Conservation (phyloP, 2,797 vertebrate species). For the Coreius guichenoti region DNA sequence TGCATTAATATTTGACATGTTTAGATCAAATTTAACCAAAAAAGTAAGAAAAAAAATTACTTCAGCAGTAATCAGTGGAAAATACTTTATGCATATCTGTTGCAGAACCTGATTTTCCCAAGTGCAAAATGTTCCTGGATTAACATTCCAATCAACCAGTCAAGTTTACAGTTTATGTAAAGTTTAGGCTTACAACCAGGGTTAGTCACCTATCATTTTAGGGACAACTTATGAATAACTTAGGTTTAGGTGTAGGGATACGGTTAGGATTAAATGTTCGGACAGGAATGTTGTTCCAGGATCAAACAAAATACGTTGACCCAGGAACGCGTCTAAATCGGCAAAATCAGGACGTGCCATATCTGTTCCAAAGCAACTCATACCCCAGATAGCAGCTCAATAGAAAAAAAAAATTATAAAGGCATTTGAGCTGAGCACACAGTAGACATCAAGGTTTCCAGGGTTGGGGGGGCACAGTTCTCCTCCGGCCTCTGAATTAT, state of each 20-base stretch:
- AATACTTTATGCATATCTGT: conserved; percentile 2
- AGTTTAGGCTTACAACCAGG: too few relatives aligned
- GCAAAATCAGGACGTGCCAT: not conserved
- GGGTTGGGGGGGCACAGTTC: too few relatives aligned
- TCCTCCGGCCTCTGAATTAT: too few relatives aligned
- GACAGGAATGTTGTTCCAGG: not conserved
- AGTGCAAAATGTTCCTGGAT: too few relatives aligned
- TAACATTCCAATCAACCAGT: too few relatives aligned
- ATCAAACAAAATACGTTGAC: not conserved
- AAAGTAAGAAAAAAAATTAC: too few relatives aligned
- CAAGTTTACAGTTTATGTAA: too few relatives aligned
- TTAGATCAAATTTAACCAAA: conserved; percentile 50
- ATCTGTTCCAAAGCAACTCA: not conserved
- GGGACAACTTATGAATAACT: not conserved
- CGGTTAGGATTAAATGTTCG: not conserved
- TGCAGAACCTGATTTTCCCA: too few relatives aligned
- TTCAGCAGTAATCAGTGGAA: conserved; percentile 5
- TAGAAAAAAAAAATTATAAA: conserved; percentile 14
- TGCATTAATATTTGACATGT: conserved; percentile 65
- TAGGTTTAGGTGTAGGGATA: not conserved
- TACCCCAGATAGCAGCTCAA: conserved; percentile 7
- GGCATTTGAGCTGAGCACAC: not conserved
- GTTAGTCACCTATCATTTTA: too few relatives aligned
- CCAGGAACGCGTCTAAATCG: not conserved
- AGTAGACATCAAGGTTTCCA: not conserved